Percentiles rank a stretch among this genome's conserved stretches.
Conservation (phyloP, 2,888 invertebrate genomes). For the Drosophila histrio region DNA sequence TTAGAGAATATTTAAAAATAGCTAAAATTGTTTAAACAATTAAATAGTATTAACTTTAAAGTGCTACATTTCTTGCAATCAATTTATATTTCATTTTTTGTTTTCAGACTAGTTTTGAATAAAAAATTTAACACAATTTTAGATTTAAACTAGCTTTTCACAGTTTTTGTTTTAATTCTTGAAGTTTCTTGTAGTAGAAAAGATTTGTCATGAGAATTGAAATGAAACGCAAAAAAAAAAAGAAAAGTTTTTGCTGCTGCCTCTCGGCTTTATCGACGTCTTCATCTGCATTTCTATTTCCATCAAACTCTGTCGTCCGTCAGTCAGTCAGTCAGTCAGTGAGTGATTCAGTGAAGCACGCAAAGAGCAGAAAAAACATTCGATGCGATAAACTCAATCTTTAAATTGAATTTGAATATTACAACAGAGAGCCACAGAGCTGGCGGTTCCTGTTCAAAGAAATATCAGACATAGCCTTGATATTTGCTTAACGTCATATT, state of each 20-base stretch:
- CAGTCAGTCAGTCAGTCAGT: slow-evolving; percentile 10
- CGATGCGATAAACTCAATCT: slow-evolving; percentile 75
- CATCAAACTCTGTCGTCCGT: slow-evolving; percentile 13
- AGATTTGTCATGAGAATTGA: slow-evolving; percentile 29
- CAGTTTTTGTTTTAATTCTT: slow-evolving; percentile 12
- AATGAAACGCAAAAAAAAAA: slow-evolving; percentile 27
- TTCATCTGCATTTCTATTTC: slow-evolving; percentile 15
- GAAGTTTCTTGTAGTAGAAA: neutral
- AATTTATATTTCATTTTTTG: too few species aligned
- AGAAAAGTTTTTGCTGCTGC: slow-evolving; percentile 32
- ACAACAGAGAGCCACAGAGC: slow-evolving; percentile 36
- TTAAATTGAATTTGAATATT: slow-evolving; percentile 80
- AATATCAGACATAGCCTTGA: slow-evolving; percentile 43
- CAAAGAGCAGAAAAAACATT: slow-evolving; percentile 66
- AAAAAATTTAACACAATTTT: neutral
- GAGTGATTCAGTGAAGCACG: slow-evolving; percentile 43
- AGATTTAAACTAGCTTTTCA: slow-evolving; percentile 5
- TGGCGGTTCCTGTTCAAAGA: slow-evolving; percentile 27
- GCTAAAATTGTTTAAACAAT: neutral
- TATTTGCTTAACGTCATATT: slow-evolving; percentile 74
- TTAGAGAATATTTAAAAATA: neutral
- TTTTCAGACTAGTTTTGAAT: slow-evolving; percentile 6
- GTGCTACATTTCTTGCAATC: too few species aligned
- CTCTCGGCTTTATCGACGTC: neutral
- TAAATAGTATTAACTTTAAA: too few species aligned